Base-by-base conservation (phyloP, 2,888 invertebrate species). In the Colostygia pectinataria region DNA sequence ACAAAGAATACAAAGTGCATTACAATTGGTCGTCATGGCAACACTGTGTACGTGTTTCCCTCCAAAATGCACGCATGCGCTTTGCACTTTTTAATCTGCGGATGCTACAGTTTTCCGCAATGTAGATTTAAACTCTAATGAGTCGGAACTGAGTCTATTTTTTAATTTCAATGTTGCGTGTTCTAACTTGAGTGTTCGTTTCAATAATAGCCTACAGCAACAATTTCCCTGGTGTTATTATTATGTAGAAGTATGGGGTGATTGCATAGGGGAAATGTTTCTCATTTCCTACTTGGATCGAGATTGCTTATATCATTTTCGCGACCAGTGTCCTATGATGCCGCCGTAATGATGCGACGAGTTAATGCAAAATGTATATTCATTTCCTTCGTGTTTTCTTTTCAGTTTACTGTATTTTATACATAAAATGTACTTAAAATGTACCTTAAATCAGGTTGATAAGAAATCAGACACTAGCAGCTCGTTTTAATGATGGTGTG, bases 11-110 rank as follows among this genome's bases (percentile, higher is more conserved):
- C 34, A 27, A 52, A 66, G 71, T 84, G 80, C 78, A 81, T 66
- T 72, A 63, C 61, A 68, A 71, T 65, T 61, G 65, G 80, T 87
- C 57, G 74, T 73, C 65, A 86, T 88, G 75, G 69, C 75, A 77
- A 86, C 84, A 79, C 77, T 81, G 84, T 78, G 77, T 73, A 74
- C 71, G 71, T 68, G 77, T 84, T 87, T 89, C 86, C 87, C 87
- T 87, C 87, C 88, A 87, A 88, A 86, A 86, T 59, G 57, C 63
- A 77, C 86, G 86, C 88, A 86, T 87, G 87, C 88, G 88, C 83
- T 66, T 56, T 57, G 50, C 42, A 40, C 57, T 23, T 54, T 66
- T 50, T 42, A 37, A 27, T 20, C 34, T 38, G 20, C 34, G 33
- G 46, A 46, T 46, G 38, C 33, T 46, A 38, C 39, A 2, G 33